These are phyloP conservation scores for Osmoderma eremita DNA, from an alignment of 2,888 invertebrate species.

Conservation along the genomic window DNA sequence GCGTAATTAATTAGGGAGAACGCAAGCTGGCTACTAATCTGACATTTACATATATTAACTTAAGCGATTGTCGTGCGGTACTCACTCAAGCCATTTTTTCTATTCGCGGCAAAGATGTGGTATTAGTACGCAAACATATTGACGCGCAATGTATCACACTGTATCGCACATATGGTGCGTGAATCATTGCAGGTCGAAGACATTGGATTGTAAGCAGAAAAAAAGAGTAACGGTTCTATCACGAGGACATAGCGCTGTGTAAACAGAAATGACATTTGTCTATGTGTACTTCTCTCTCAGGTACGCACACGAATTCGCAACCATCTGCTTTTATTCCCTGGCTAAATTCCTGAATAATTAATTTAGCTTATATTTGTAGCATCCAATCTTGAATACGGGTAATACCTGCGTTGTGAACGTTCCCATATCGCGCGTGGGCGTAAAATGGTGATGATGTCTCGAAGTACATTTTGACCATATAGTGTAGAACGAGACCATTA, in stretches of 20 bases:
- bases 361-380: background rate
- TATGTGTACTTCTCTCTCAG: too few relatives aligned
- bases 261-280: background rate
- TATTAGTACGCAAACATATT: background rate
- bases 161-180: conserved; percentile 12
- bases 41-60: conserved; percentile 17
- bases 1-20: conserved; percentile 12
- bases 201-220: conserved; percentile 9
- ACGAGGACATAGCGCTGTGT: background rate
- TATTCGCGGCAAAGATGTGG: background rate
- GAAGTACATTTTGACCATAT: conserved; percentile 28
- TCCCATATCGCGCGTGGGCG: conserved; percentile 9
- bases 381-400: background rate
- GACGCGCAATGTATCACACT: background rate
- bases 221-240: conserved; percentile 19
- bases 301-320: background rate
- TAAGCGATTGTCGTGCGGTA: conserved; percentile 17
- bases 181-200: conserved; percentile 20
- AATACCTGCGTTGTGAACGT: background rate
- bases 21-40: conserved; percentile 17
- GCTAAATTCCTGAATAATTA: conserved; percentile 22
- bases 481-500: conserved; percentile 1
- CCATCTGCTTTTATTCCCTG: conserved; percentile 24
- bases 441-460: background rate
- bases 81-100: conserved; percentile 12